Percentiles rank a stretch among this genome's conserved stretches.
Evolutionary conservation across 2,113 vertebrate species (phyloP).

Genomic region (Gymnorhina tibicen): DNA sequence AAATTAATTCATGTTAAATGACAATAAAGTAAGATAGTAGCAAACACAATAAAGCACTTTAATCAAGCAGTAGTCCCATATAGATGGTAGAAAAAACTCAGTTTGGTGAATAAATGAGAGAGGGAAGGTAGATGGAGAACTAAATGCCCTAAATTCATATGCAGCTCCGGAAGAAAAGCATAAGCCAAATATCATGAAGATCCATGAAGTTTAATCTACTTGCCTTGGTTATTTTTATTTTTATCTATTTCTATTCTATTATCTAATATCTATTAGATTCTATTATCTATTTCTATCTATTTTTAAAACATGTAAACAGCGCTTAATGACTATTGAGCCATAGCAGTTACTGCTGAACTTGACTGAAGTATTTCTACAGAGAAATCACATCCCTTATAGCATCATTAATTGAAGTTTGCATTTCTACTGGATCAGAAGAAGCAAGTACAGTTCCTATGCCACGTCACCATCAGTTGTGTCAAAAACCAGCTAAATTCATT

Average conservation of each 20-base stretch:
- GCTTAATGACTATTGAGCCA: background rate
- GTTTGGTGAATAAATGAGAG: background rate
- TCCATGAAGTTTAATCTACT: background rate
- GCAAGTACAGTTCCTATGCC: background rate
- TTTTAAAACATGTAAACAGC: background rate
- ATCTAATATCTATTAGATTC: too few species aligned
- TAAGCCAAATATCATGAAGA: background rate
- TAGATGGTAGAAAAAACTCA: rapidly evolving
- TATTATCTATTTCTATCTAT: too few species aligned
- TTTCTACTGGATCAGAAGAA: background rate
- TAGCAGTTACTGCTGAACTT: background rate
- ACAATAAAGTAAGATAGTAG: background rate
- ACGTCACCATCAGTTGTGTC: background rate
- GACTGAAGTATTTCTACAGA: background rate
- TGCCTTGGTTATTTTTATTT: background rate
- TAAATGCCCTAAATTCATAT: background rate
- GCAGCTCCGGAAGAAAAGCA: background rate
- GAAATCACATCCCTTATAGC: background rate
- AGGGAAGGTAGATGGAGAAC: background rate
- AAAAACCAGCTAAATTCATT: background rate
- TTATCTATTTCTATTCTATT: too few species aligned
- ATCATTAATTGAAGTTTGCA: background rate
- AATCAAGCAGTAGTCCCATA: background rate
- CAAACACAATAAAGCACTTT: background rate
- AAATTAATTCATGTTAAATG: background rate